Percentiles rank a stretch among this genome's conserved stretches.
phyloP scores from a whole-genome alignment of 2,797 vertebrate species.

The Enteromius argenteus region DNA sequence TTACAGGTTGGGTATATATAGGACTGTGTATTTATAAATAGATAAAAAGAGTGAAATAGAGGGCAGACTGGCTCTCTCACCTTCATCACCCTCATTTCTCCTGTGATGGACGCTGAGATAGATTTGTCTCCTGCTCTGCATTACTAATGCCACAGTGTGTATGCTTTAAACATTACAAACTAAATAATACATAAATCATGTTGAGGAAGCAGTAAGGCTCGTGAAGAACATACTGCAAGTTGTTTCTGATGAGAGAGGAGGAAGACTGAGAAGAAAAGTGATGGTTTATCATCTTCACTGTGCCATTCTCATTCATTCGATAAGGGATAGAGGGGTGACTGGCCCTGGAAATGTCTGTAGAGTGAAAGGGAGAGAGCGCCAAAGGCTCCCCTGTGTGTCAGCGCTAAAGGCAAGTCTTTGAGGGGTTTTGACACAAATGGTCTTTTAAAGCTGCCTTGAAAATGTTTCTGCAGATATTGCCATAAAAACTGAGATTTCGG shows the following conservation, averaged over 20 bases:
- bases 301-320: neutral
- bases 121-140: conserved; percentile 35
- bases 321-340: conserved; percentile 20
- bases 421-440: conserved; percentile 30
- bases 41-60: conserved; percentile 25
- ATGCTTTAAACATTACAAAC: conserved; percentile 47
- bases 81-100: conserved; percentile 36
- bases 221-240: conserved; percentile 45
- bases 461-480: conserved; percentile 2
- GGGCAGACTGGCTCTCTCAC: conserved; percentile 11
- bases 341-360: conserved; percentile 2
- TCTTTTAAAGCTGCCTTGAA: conserved; percentile 34
- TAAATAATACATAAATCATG: conserved; percentile 52
- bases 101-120: neutral
- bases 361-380: conserved; percentile 8
- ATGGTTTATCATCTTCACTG: conserved; percentile 39
- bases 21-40: neutral
- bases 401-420: conserved; percentile 33
- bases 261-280: conserved; percentile 7
- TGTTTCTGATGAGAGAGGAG: conserved; percentile 41
- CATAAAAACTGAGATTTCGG: conserved; percentile 13
- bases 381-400: conserved; percentile 23
- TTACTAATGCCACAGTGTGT: conserved; percentile 35
- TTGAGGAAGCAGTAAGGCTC: conserved; percentile 28
- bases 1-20: neutral